Percentiles rank a stretch among this genome's conserved stretches.
Conservation (phyloP, 2,888 invertebrate species). For the Steinernema scapterisci region DNA sequence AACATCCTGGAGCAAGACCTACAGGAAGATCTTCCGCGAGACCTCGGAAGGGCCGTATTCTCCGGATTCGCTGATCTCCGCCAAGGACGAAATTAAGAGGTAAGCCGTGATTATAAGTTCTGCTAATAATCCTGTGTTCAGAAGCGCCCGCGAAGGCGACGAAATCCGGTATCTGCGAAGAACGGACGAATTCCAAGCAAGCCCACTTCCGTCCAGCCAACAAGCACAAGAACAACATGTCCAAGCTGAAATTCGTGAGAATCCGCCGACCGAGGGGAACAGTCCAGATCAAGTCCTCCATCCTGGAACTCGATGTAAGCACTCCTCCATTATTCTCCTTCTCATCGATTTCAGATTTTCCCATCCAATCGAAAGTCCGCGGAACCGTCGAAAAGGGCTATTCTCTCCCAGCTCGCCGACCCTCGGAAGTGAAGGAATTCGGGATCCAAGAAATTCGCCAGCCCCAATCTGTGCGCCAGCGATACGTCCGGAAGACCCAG, state of each 20-base stretch:
- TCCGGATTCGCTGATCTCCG: conserved; percentile 13
- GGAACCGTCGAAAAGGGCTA: background rate
- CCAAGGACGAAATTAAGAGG: background rate
- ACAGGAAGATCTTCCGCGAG: conserved; percentile 14
- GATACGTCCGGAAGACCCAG: conserved; percentile 7
- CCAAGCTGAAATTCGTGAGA: background rate
- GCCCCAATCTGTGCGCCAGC: background rate
- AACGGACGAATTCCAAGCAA: background rate
- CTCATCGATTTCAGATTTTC: conserved; percentile 3
- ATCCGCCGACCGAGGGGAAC: background rate
- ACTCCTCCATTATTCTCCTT: background rate
- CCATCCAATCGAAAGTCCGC: conserved; percentile 8
- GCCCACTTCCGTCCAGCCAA: too few relatives aligned
- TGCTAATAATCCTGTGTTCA: background rate
- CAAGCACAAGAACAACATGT: background rate
- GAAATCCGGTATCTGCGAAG: background rate
- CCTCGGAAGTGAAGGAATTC: background rate
- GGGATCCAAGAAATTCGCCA: background rate
- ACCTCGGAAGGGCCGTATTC: conserved; percentile 9
- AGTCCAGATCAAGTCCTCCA: background rate
- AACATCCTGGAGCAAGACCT: conserved; percentile 23
- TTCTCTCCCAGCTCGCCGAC: conserved; percentile 17
- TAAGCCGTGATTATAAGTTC: background rate
- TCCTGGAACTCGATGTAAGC: conserved; percentile 1
- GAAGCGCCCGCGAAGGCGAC: background rate